Evolutionary conservation across 2,888 invertebrate genomes (phyloP).

Genomic region (Eretmocerus hayati): DNA sequence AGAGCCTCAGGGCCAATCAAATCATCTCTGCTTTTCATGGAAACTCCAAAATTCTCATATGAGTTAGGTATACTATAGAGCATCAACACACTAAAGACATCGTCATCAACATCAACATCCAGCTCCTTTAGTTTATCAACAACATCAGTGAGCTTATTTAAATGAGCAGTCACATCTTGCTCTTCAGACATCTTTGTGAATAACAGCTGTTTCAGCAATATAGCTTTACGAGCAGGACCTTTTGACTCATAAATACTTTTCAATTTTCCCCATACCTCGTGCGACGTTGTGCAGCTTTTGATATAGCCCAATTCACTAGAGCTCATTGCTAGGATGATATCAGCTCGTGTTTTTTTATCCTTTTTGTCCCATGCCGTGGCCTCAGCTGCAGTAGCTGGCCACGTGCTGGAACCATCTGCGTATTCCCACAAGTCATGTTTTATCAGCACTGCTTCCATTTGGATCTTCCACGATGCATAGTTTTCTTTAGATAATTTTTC

Average conservation of each 20-base stretch:
- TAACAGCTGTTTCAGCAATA: background rate
- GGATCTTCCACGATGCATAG: no score
- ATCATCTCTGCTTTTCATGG: background rate
- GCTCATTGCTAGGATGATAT: background rate
- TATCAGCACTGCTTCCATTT: no score
- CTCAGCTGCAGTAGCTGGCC: no score
- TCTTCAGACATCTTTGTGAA: background rate
- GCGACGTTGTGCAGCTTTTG: background rate
- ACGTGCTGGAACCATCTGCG: no score
- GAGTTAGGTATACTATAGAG: background rate
- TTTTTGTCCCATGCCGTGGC: background rate
- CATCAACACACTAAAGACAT: background rate
- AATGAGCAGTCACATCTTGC: no score
- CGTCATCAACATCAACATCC: background rate
- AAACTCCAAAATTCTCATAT: background rate
- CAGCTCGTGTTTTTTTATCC: background rate
- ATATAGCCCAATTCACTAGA: background rate
- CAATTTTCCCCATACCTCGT: background rate
- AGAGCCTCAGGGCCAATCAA: background rate
- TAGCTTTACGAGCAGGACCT: background rate
- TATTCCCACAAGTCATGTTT: no score
- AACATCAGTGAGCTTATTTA: no score
- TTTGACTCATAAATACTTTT: background rate
- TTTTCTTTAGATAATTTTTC: no score
- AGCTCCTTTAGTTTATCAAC: background rate